phyloP scores from a whole-genome alignment of 2,888 invertebrate genomes.

The Eupithecia exiguata region DNA sequence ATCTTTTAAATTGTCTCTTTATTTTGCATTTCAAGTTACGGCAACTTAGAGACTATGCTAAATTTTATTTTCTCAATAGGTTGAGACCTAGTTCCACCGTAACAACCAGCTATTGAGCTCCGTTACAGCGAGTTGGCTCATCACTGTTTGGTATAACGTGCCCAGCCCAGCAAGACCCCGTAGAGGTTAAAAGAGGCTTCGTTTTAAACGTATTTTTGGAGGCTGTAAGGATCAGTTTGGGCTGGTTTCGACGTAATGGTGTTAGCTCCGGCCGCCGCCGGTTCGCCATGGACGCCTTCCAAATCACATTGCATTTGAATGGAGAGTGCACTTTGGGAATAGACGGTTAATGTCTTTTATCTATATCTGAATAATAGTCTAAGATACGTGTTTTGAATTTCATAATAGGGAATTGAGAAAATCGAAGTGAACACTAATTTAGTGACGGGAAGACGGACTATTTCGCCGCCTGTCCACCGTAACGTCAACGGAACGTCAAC shows the following conservation, averaged over 20 bases:
- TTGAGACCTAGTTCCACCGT: conserved; percentile 67
- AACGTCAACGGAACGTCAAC: too few species aligned
- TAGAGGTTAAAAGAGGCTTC: conserved; percentile 31
- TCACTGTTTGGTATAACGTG: conserved; percentile 68
- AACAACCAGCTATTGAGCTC: conserved; percentile 72
- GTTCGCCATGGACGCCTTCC: conserved; percentile 68
- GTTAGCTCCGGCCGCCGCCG: conserved; percentile 56
- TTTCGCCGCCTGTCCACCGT: too few species aligned
- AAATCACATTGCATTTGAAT: conserved; percentile 78
- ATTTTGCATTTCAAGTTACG: background rate
- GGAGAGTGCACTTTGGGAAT: conserved; percentile 66
- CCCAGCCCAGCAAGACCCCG: conserved; percentile 58
- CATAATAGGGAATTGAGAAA: background rate
- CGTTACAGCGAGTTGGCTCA: conserved; percentile 73
- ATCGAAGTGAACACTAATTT: background rate
- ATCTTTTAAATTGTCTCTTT: background rate
- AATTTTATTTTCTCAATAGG: conserved; percentile 51
- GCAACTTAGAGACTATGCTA: background rate
- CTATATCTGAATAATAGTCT: conserved; percentile 53
- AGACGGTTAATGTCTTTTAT: conserved; percentile 68
- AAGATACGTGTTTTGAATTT: conserved; percentile 39
- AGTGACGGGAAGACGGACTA: background rate
- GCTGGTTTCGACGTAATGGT: conserved; percentile 61
- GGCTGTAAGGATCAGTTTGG: conserved; percentile 51
- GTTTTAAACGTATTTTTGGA: conserved; percentile 48